Conservation (phyloP, 2,888 invertebrate species). For the Dynastes maya region DNA sequence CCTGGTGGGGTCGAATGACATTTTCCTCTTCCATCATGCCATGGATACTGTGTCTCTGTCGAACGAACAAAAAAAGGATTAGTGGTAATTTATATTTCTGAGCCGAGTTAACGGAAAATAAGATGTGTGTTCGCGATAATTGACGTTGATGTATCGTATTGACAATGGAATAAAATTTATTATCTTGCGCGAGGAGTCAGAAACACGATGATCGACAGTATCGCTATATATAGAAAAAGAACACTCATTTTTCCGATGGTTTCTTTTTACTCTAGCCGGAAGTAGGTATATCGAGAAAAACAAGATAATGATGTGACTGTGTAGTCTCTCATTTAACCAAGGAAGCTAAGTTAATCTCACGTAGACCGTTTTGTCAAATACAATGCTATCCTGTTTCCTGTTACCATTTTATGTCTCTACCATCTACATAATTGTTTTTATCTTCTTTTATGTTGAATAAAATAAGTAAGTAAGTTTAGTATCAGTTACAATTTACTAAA, state of each 20-base stretch:
- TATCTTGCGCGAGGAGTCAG: neutral
- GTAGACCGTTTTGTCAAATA: too few species aligned
- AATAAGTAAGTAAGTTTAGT: too few species aligned
- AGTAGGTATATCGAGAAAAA: too few species aligned
- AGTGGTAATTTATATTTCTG: slow-evolving; percentile 38
- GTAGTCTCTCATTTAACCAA: too few species aligned
- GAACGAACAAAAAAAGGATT: slow-evolving; percentile 56
- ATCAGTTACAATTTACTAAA: too few species aligned
- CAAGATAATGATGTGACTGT: too few species aligned
- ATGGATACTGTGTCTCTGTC: slow-evolving; percentile 89
- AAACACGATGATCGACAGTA: neutral
- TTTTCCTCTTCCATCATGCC: slow-evolving; percentile 95
- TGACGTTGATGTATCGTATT: slow-evolving; percentile 49
- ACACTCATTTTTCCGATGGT: neutral
- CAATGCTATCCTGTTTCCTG: too few species aligned
- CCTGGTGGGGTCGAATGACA: slow-evolving; percentile 91
- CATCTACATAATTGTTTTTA: too few species aligned
- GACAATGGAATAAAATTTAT: slow-evolving; percentile 36
- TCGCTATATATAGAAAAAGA: neutral
- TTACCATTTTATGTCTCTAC: too few species aligned
- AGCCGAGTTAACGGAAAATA: slow-evolving; percentile 28
- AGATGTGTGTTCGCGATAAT: slow-evolving; percentile 40
- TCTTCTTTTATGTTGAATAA: too few species aligned
- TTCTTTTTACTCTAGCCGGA: too few species aligned
- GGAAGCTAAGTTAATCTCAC: too few species aligned